Evolutionary conservation across 2,113 vertebrate genomes (phyloP), one percentile per base, ranked within the genome.

Genomic region (Lethenteron reissneri): DNA sequence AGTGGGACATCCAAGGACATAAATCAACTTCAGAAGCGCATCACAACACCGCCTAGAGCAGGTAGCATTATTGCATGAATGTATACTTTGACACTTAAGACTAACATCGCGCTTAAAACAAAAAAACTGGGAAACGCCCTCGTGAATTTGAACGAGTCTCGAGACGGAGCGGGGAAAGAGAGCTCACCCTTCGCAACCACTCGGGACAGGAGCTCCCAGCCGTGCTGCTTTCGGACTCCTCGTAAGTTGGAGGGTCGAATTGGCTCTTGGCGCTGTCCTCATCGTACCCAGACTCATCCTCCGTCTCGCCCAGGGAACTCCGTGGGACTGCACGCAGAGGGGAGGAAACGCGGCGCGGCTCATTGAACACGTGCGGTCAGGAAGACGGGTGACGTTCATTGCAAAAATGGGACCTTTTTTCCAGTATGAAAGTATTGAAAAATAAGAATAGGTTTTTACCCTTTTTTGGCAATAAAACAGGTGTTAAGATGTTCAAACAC

Each of bases 131-230:
- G 5, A 9, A 25, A 71, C 56, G 21, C 13, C 21, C 56, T 57
- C 71, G 25, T 19, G 2, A 5, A 57, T 58, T 10, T 1, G n/a
- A 6, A 13, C n/a, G 19, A 11, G 56, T 57, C n/a, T n/a, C 56
- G 58, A 2, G 11, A 6, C 10, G 17, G 41, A 8, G 15, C 21
- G 15, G 4, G 15, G 10, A 11, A 11, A 7, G 3, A 58, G n/a
- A 17, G 72, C 74, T 78, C 81, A 96, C 94, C 89, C 90, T 88
- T 71, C 82, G 83, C 58, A 99, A 85, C 94, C 94, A 99, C 68
- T 89, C 82, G 57, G 94, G 94, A 72, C 94, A 99, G 71, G 91
- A 96, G 80, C 90, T 96, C 78, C 85, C 85, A 57, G 84, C 84
- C 74, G 79, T 82, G 77, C 78, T 85, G 59, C 78, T 78, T 75